Conservation (phyloP, 2,797 vertebrate genomes). For the Paedocypris micromegethes region DNA sequence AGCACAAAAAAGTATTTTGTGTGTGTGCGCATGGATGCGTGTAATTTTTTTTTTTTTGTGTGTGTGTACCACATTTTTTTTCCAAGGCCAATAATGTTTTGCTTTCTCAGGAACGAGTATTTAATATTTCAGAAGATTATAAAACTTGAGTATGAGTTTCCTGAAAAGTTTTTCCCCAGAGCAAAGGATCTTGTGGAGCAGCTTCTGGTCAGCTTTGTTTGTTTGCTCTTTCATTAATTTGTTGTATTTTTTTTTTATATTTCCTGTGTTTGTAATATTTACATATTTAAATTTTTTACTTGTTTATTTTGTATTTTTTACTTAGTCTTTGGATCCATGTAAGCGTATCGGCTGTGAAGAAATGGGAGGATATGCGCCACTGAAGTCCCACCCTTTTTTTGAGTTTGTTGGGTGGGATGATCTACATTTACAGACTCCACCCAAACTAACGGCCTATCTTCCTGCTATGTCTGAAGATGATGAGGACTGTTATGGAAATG, state of each 20-base stretch:
- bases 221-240: slow-evolving; percentile 2
- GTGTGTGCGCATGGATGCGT: no score
- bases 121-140: slow-evolving; percentile 99
- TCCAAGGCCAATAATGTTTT: background rate
- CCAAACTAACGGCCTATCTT: slow-evolving; percentile 93
- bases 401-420: slow-evolving; percentile 88
- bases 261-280: no score
- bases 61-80: no score
- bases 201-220: slow-evolving; percentile 78
- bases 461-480: slow-evolving; percentile 99
- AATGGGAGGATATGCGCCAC: slow-evolving; percentile 85
- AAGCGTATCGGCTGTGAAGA: slow-evolving; percentile 96
- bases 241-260: background rate
- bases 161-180: slow-evolving; percentile 99
- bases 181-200: slow-evolving; percentile 95
- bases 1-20: background rate
- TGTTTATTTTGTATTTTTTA: background rate
- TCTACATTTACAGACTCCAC: slow-evolving; percentile 87
- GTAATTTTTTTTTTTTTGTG: no score
- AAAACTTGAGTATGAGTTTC: slow-evolving; percentile 98
- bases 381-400: slow-evolving; percentile 91
- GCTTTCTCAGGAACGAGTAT: slow-evolving; percentile 85
- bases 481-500: slow-evolving; percentile 98
- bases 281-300: no score
- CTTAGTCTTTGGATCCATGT: slow-evolving; percentile 87